Conservation (phyloP, 2,797 vertebrate genomes). For the Thamnophis elegans region DNA sequence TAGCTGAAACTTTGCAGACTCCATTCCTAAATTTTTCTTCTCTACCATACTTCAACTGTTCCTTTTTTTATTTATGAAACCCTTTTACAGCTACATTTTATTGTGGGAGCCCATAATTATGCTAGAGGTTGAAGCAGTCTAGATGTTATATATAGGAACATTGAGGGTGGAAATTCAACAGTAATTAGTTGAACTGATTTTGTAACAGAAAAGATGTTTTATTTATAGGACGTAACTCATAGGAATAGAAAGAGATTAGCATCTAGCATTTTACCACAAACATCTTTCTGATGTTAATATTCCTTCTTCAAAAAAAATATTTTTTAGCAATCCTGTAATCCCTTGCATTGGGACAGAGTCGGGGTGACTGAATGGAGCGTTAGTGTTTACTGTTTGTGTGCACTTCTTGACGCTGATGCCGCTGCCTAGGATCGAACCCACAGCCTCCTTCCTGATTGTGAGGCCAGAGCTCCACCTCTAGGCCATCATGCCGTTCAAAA, state of each 20-base stretch:
- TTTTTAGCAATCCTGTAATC: background rate
- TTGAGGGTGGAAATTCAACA: background rate
- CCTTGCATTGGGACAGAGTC: background rate
- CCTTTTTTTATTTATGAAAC: background rate
- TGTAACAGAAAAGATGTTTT: background rate
- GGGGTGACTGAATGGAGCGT: background rate
- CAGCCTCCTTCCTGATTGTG: background rate
- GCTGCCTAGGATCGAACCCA: background rate
- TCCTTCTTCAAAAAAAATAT: background rate
- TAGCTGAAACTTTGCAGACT: background rate
- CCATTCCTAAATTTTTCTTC: background rate
- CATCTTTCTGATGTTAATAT: background rate
- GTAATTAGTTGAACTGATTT: background rate
- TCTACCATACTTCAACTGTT: background rate
- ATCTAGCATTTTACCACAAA: background rate
- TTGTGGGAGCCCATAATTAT: background rate
- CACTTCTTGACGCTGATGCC: background rate
- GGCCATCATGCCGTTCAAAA: background rate
- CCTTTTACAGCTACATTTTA: background rate
- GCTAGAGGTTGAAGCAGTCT: background rate
- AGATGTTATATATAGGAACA: background rate
- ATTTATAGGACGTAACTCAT: background rate
- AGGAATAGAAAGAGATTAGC: background rate
- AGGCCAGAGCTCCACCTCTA: background rate
- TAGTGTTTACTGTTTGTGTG: too few species aligned